Evolutionary conservation across 2,888 invertebrate species (phyloP).

Genomic region (Oscheius onirici): DNA sequence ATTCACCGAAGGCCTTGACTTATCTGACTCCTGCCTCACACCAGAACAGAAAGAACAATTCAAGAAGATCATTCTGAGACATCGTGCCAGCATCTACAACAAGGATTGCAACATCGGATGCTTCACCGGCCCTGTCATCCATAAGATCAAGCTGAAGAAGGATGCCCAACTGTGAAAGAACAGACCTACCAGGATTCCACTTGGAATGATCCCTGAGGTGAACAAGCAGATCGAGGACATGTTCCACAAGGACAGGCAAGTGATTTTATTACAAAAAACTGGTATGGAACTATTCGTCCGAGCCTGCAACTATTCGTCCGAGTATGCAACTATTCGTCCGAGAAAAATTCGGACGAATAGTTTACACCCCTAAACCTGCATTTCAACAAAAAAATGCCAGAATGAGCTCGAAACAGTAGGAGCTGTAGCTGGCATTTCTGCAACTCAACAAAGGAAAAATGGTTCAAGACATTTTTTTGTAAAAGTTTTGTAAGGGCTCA

Average conservation of each 20-base stretch:
- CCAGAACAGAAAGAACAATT: not conserved
- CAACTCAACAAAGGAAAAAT: too few species aligned
- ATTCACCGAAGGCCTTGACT: not conserved
- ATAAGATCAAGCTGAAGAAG: slow-evolving; percentile 24
- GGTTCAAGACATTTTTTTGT: too few species aligned
- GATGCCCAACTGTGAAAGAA: slow-evolving; percentile 28
- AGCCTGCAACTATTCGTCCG: too few species aligned
- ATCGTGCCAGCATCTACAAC: slow-evolving; percentile 34
- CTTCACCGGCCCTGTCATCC: slow-evolving; percentile 36
- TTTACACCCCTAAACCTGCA: too few species aligned
- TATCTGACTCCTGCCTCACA: not conserved
- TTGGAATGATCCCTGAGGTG: slow-evolving; percentile 33
- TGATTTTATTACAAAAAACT: too few species aligned
- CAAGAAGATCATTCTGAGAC: slow-evolving; percentile 13
- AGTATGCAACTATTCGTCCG: too few species aligned
- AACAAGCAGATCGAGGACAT: slow-evolving; percentile 37
- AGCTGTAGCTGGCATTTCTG: too few species aligned
- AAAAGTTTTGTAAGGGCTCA: too few species aligned
- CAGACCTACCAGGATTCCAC: slow-evolving; percentile 20
- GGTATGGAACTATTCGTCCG: too few species aligned
- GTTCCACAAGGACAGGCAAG: slow-evolving; percentile 30
- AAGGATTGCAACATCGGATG: slow-evolving; percentile 37
- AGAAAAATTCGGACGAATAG: too few species aligned
- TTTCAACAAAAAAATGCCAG: too few species aligned
- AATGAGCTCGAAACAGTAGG: too few species aligned